A percentile compares a stretch with the other conserved stretches of the same genome.
Evolutionary conservation across 2,888 invertebrate genomes (phyloP).

Genomic region (Brachyptera risi): DNA sequence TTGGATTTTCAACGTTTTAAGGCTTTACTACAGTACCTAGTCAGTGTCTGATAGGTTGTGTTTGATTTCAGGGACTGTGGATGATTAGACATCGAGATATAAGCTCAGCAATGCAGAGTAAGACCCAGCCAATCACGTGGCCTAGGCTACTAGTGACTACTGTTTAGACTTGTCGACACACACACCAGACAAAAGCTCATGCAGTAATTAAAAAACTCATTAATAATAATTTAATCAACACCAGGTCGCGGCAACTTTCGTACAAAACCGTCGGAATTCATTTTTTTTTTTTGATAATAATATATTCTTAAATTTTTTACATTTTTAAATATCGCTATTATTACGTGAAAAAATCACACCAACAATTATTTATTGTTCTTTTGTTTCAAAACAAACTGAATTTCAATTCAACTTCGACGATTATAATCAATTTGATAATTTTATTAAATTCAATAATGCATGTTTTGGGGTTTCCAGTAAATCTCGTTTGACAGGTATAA

Average conservation of each 20-base stretch:
- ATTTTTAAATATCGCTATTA: neutral
- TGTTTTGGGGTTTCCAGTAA: too few relatives aligned
- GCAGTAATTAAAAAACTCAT: neutral
- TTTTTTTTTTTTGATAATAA: constrained; percentile 10
- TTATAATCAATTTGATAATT: too few relatives aligned
- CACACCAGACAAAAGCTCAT: too few relatives aligned
- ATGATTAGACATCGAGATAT: neutral
- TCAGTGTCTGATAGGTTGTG: constrained; percentile 28
- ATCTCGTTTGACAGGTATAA: constrained; percentile 6
- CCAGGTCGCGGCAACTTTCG: constrained; percentile 20
- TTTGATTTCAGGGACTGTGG: neutral
- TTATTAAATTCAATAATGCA: neutral
- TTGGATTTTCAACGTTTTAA: constrained; percentile 26
- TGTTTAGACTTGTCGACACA: too few relatives aligned
- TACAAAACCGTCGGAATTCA: constrained; percentile 4
- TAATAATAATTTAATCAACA: constrained; percentile 1
- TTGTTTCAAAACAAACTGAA: neutral
- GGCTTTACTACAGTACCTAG: too few relatives aligned
- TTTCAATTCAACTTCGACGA: neutral
- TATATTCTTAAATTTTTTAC: neutral
- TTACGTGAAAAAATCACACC: constrained; percentile 3
- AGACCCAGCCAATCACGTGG: neutral
- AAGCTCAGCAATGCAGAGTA: neutral
- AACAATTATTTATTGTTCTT: constrained; percentile 11
- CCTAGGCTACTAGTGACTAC: neutral